Evolutionary conservation across 2,888 invertebrate species (phyloP).

Genomic region (Pristionchus entomophagus): DNA sequence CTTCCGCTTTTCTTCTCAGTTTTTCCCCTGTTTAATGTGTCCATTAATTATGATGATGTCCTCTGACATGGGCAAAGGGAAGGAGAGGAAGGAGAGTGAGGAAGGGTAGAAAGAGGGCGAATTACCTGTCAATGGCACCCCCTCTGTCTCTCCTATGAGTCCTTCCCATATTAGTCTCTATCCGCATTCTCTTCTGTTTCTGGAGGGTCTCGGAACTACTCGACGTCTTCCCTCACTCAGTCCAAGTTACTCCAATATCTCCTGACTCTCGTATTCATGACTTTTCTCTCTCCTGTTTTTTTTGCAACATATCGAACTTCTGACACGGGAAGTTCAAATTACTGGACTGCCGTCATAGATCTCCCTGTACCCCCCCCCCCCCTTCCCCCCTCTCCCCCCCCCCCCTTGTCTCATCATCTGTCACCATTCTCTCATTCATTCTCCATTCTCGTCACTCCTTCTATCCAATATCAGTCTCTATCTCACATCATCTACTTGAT

Average conservation of each 20-base stretch:
- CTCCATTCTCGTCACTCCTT: slow-evolving; percentile 32
- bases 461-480: slow-evolving; percentile 21
- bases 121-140: slow-evolving; percentile 39
- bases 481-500: neutral
- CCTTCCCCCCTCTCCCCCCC: neutral
- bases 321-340: no score
- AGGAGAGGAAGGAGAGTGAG: neutral
- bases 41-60: slow-evolving; percentile 38
- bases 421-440: slow-evolving; percentile 30
- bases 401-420: slow-evolving; percentile 19
- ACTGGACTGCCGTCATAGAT: no score
- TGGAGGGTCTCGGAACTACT: no score
- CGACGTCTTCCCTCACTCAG: no score
- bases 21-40: slow-evolving; percentile 28
- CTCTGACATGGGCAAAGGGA: neutral
- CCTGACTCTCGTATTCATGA: no score
- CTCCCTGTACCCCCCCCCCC: neutral
- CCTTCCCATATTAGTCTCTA: neutral
- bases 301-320: no score
- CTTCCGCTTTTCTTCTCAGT: neutral
- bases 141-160: neutral
- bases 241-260: no score
- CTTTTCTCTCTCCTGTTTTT: no score
- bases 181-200: no score
- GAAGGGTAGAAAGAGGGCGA: neutral